Percentiles rank a stretch among this genome's conserved stretches.
Conservation (phyloP, 2,797 vertebrate species). For the Pangasius macronema region DNA sequence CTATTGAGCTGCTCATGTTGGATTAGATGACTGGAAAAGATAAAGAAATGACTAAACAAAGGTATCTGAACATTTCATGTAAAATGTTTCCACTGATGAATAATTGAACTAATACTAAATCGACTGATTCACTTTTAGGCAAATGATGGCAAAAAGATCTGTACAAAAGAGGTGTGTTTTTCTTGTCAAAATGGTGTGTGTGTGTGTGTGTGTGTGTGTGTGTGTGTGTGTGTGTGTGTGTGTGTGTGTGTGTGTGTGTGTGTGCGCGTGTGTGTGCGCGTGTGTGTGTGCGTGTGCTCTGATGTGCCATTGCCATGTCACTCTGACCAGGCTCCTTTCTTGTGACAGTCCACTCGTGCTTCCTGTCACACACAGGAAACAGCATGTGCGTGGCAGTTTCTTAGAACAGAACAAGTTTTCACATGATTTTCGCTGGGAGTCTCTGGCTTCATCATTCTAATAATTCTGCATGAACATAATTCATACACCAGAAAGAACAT, state of each 20-base stretch:
- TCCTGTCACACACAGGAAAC: conserved; percentile 45
- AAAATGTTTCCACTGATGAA: not conserved
- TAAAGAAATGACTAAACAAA: not conserved
- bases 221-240: not conserved
- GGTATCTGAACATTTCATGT: not conserved
- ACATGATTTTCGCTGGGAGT: not conserved
- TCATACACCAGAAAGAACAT: not conserved
- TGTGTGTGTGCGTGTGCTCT: not conserved
- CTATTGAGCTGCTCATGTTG: not conserved
- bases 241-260: conserved; percentile 10
- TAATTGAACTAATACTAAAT: not conserved
- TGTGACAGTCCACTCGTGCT: conserved; percentile 40
- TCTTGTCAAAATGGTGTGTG: not conserved
- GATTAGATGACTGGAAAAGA: not conserved
- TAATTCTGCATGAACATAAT: conserved; percentile 1
- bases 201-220: conserved; percentile 9
- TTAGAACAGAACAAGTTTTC: conserved; percentile 13
- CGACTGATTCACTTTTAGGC: not conserved
- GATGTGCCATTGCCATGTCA: conserved; percentile 42
- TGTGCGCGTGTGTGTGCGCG: not conserved
- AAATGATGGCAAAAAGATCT: not conserved
- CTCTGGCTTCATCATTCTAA: not conserved
- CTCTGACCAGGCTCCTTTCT: conserved; percentile 35
- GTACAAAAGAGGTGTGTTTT: not conserved
- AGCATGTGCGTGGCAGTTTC: conserved; percentile 6